phyloP scores from a whole-genome alignment of 2,113 vertebrate genomes.

The Spheniscus mendiculus region DNA sequence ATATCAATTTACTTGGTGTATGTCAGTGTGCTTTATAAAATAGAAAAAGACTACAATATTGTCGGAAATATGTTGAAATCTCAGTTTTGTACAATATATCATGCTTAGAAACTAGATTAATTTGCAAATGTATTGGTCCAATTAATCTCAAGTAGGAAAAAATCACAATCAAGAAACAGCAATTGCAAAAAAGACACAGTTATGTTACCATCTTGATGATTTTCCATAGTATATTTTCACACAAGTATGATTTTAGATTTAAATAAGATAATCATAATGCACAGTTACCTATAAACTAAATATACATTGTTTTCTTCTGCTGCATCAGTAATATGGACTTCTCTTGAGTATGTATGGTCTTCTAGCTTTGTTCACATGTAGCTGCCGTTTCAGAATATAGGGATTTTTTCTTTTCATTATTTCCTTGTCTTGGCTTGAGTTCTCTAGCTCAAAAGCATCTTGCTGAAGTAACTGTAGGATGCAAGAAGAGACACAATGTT shows the following conservation, averaged over 20 bases:
- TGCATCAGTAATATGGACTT: constrained; percentile 86
- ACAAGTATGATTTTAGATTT: constrained; percentile 68
- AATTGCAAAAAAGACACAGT: constrained; percentile 68
- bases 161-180: constrained; percentile 73
- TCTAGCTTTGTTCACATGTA: constrained; percentile 87
- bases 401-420: constrained; percentile 93
- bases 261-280: constrained; percentile 68
- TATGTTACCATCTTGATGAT: constrained; percentile 60
- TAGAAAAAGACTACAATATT: background rate
- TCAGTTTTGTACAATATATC: constrained; percentile 64
- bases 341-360: constrained; percentile 96
- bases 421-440: constrained; percentile 78
- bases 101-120: constrained; percentile 81
- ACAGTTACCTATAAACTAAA: constrained; percentile 79
- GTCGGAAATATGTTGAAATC: constrained; percentile 4
- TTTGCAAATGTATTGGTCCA: constrained; percentile 80
- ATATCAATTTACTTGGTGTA: background rate
- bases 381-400: constrained; percentile 94
- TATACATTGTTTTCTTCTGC: constrained; percentile 46
- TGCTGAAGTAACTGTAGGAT: constrained; percentile 79
- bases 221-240: constrained; percentile 68
- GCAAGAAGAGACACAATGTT: background rate
- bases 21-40: background rate
- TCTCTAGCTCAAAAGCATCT: constrained; percentile 79
- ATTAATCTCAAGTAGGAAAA: constrained; percentile 76